A percentile compares a stretch with the other conserved stretches of the same genome.
Conservation (phyloP, 2,888 invertebrate species). For the Ceriagrion tenellum region DNA sequence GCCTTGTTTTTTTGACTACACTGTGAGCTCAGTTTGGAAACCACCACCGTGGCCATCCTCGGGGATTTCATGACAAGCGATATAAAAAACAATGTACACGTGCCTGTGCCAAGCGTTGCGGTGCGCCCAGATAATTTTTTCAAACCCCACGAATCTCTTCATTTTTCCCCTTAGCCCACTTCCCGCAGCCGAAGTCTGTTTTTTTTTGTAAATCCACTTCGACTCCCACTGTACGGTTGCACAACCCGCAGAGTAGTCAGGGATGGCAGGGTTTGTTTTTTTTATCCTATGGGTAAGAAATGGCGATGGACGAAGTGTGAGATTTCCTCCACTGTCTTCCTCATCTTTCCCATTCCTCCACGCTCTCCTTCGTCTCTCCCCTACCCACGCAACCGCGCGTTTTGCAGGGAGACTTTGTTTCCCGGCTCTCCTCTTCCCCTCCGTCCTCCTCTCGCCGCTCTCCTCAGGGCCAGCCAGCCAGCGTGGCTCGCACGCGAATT, state of each 20-base stretch:
- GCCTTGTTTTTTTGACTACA: neutral
- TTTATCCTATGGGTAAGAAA: neutral
- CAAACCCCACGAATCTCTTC: neutral
- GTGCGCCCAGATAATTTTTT: neutral
- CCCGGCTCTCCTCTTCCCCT: too few relatives aligned
- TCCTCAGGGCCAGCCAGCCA: neutral
- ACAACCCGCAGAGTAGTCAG: neutral
- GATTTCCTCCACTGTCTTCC: neutral
- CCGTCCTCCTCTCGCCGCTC: neutral
- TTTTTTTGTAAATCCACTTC: neutral
- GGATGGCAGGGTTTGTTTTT: neutral
- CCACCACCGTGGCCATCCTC: neutral
- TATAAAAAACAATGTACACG: neutral
- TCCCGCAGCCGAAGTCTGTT: too few relatives aligned
- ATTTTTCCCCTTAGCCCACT: neutral
- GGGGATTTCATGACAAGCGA: neutral
- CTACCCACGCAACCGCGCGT: too few relatives aligned
- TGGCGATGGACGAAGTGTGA: neutral
- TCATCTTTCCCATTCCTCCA: neutral
- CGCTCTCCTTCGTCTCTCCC: neutral
- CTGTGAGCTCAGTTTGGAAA: neutral
- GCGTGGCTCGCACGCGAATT: slow-evolving; percentile 24
- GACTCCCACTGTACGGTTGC: neutral
- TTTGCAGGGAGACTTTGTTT: too few relatives aligned
- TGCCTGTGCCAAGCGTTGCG: neutral